Conservation (phyloP, 2,113 vertebrate species). For the Campylomormyrus tamandua region DNA sequence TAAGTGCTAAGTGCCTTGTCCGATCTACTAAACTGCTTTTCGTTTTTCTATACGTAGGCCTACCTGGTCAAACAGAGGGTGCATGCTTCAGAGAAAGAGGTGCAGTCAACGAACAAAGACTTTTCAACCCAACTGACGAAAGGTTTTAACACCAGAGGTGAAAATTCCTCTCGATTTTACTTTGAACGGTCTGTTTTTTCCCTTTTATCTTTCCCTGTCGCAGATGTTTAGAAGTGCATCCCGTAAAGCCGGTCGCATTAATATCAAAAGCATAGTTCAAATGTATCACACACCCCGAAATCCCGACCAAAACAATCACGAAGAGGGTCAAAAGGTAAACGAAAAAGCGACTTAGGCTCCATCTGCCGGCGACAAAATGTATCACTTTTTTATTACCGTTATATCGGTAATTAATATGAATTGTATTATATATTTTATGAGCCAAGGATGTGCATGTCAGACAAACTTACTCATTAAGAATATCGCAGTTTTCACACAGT, state of each 20-base stretch:
- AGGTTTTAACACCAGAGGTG: background rate
- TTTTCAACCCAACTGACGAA: background rate
- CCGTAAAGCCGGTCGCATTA: background rate
- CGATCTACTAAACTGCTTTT: background rate
- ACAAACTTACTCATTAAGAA: background rate
- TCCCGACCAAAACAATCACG: conserved; percentile 12
- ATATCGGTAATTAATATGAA: background rate
- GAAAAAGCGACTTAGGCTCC: background rate
- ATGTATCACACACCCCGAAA: background rate
- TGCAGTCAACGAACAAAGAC: background rate
- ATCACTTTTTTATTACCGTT: background rate
- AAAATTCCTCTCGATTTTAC: background rate
- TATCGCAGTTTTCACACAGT: background rate
- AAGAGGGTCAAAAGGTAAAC: conserved; percentile 17
- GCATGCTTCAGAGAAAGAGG: background rate
- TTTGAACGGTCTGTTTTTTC: background rate
- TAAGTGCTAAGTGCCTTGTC: background rate
- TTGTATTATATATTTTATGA: background rate
- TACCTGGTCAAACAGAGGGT: background rate
- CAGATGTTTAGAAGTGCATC: background rate
- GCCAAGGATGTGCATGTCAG: background rate
- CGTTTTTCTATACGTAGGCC: background rate
- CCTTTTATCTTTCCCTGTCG: background rate
- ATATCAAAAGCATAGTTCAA: conserved; percentile 7
- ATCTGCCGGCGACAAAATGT: background rate